Base-by-base conservation (phyloP, 64 coral and sea anemone genomes). In the Dendrophyllia cribrosa region DNA sequence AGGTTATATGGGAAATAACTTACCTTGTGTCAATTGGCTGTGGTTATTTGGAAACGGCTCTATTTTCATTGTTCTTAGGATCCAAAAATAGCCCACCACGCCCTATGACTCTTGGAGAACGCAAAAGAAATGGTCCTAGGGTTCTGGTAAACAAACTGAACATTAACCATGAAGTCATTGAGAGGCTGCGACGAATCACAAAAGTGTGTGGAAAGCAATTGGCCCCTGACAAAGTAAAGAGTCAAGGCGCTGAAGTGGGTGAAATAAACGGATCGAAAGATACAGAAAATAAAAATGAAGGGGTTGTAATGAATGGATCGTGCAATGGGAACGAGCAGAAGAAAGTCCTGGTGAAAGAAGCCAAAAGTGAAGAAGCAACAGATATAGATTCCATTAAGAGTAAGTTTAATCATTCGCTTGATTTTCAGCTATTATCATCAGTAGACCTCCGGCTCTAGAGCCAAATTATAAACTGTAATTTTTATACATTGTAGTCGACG, bases 71-170 rank as follows among this genome's bases (percentile, higher is more conserved):
- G 3, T 48, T 84, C 9, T 63, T 67, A 84, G 80, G 59, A 84
- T 12, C 7, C 43, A 66, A 15, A 68, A 12, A 13, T 51, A 46
- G 19, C 46, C 59, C 47, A 49, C 14, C 19, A 11, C 79, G 11
- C 4, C 60, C 46, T 9, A 23, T 67, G 43, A 84, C 61, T 49
- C 45, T 50, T 9, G 80, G 62, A 84, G 80, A 68, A 25, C 20
- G 44, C 19, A 84, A 84, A 52, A 44, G 61, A 67, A 84, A 84
- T 23, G 20, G 44, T 6, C 61, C 80, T 23, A 10, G 43, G 45
- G 80, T 67, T 43, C 62, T 84, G 61, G 43, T 84, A 9, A 66
- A 84, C 58, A 66, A 24, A 68, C 60, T 84, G 45, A 64, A 63
- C 59, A 4, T 82, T 14, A 68, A 67, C 21, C 14, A 84, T 48